phyloP scores from a whole-genome alignment of 2,113 vertebrate genomes.

The Gadus macrocephalus region DNA sequence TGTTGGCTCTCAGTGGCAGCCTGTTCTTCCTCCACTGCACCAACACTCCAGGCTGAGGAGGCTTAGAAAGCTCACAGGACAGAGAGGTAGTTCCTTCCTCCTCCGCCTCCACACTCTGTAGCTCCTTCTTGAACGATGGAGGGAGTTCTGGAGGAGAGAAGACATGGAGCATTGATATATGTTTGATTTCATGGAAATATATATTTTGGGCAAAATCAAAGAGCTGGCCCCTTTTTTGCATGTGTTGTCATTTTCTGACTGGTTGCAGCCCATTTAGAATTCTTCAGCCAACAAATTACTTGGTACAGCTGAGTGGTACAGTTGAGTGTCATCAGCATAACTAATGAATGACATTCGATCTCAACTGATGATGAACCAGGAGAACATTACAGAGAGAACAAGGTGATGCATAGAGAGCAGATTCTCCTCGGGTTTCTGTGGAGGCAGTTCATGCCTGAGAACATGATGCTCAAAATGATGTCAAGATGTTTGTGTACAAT shows the following conservation, averaged over 20 bases:
- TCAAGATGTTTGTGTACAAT: too few relatives aligned
- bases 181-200: too few relatives aligned
- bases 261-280: slow-evolving; percentile 76
- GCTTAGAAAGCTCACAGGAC: slow-evolving; percentile 66
- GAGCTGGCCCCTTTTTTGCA: too few relatives aligned
- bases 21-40: slow-evolving; percentile 54
- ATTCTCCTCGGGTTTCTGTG: too few relatives aligned
- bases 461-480: too few relatives aligned
- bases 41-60: background rate
- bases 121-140: slow-evolving; percentile 59
- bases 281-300: slow-evolving; percentile 61
- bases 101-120: slow-evolving; percentile 64
- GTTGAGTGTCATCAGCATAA: too few relatives aligned
- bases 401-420: too few relatives aligned
- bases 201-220: too few relatives aligned
- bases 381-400: slow-evolving; percentile 2
- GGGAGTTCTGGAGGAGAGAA: slow-evolving; percentile 18
- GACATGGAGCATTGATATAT: background rate
- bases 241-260: slow-evolving; percentile 51
- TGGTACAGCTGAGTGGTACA: too few relatives aligned
- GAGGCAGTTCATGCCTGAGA: too few relatives aligned
- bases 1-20: slow-evolving; percentile 42
- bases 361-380: slow-evolving; percentile 49
- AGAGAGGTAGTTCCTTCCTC: slow-evolving; percentile 65
- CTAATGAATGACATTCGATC: too few relatives aligned